Evolutionary conservation across 2,797 vertebrate species (phyloP).

Genomic region (Gouania willdenowi): DNA sequence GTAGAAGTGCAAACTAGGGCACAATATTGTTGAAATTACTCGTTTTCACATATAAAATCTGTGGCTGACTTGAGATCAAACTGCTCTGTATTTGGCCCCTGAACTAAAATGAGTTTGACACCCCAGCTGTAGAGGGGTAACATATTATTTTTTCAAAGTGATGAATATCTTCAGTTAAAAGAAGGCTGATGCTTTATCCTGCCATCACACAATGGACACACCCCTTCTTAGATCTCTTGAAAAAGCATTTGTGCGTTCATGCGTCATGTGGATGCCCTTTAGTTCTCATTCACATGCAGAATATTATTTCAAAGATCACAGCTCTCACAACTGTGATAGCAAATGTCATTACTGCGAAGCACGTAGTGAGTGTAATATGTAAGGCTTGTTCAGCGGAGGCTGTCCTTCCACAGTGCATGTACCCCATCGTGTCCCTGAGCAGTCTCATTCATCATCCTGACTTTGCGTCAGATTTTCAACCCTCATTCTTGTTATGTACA

Average conservation of each 20-base stretch:
- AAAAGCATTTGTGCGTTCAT: slow-evolving; percentile 1
- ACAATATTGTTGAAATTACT: too few relatives aligned
- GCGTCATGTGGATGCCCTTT: not conserved
- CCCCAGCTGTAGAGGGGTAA: not conserved
- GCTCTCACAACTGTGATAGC: slow-evolving; percentile 6
- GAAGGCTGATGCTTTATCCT: not conserved
- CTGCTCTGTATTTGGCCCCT: too few relatives aligned
- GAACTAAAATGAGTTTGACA: not conserved
- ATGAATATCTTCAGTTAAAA: too few relatives aligned
- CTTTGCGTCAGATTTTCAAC: slow-evolving; percentile 26
- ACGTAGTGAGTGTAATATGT: slow-evolving; percentile 7
- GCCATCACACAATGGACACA: not conserved
- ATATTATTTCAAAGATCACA: slow-evolving; percentile 11
- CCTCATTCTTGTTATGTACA: slow-evolving; percentile 15
- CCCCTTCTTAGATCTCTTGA: slow-evolving; percentile 1
- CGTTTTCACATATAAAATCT: too few relatives aligned
- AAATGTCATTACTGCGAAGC: slow-evolving; percentile 15
- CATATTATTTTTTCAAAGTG: not conserved
- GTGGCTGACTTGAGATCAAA: slow-evolving; percentile 2
- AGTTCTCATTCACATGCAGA: slow-evolving; percentile 12
- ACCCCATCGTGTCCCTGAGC: slow-evolving; percentile 26
- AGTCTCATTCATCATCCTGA: slow-evolving; percentile 38
- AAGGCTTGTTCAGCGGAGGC: slow-evolving; percentile 1
- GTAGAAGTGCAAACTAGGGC: too few relatives aligned
- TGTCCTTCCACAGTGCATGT: slow-evolving; percentile 8